Percentiles rank a stretch among this genome's conserved stretches.
phyloP scores from a whole-genome alignment of 2,888 invertebrate genomes.

The Cyaniris semiargus region DNA sequence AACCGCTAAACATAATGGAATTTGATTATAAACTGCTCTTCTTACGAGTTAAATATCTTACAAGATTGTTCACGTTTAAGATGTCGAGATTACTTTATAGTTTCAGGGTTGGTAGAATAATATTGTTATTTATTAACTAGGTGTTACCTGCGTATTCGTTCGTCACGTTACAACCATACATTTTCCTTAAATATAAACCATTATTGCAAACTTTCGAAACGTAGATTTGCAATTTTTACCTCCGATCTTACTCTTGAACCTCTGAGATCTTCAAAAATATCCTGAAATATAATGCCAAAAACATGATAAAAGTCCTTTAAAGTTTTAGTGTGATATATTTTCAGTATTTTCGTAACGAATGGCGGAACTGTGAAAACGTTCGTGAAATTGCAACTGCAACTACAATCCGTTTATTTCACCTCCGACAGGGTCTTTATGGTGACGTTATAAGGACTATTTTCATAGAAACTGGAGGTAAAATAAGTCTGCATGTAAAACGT shows the following conservation, averaged over 20 bases:
- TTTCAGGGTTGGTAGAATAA: too few species aligned
- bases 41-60: neutral
- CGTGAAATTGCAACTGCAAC: conserved; percentile 17
- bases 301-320: neutral
- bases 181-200: neutral
- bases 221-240: too few species aligned
- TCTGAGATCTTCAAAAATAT: neutral
- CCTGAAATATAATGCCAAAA: neutral
- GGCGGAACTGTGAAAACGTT: conserved; percentile 10
- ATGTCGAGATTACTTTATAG: neutral
- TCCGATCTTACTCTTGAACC: too few species aligned
- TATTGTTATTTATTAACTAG: too few species aligned
- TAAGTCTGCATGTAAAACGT: neutral
- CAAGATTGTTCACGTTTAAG: neutral
- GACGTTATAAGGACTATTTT: neutral
- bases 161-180: neutral
- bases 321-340: neutral
- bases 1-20: too few species aligned
- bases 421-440: neutral
- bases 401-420: neutral
- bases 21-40: too few species aligned
- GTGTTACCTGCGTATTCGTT: too few species aligned
- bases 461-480: neutral
- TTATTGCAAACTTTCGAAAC: neutral
- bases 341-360: neutral